Base-by-base conservation (phyloP, 1,140 invertebrate species). In the Galleria mellonella region DNA sequence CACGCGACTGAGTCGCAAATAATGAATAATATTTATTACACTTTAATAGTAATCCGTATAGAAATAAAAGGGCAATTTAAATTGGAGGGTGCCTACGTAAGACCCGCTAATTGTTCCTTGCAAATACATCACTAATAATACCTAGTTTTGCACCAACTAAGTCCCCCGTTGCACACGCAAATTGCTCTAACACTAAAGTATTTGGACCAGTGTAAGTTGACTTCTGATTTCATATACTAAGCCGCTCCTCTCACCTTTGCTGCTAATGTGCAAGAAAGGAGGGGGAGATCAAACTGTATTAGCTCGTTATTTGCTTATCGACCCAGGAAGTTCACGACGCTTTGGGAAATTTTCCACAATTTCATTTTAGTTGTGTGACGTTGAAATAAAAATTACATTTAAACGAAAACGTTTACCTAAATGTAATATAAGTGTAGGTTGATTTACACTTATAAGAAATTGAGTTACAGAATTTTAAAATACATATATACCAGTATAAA, bases 251-350 rank as follows among this genome's bases (percentile, higher is more conserved):
- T 40, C 44, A 46, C 47, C 40, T 49, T 46, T 31, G 17, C 35
- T 44, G 52, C 51, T 50, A 57, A 43, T 36, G 39, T 49, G 30
- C 36, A 42, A 31, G 48, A 39, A 47, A 50, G 55, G 42, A 33
- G 45, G 39, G 53, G 47, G 37, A 58, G 69, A n/a, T 52, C 64
- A 45, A 28, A 7, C 48, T 55, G 55, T 15, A 42, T 38, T 75
- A 59, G 69, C 9, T 51, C 33, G 32, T 51, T 46, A 40, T 47
- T 62, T 53, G 50, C 54, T 65, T 66, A 70, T 67, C 62, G 62
- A 72, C 53, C 54, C 39, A 47, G 35, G 47, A n/a, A n/a, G 35
- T 23, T 37, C 35, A 17, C 35, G 14, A 37, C 14, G n/a, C 14
- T 37, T 37, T 17, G 14, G 17, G 10, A 15, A 37, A 37, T 37